Percentiles rank a stretch among this genome's conserved stretches.
Conservation (phyloP, 1,140 invertebrate genomes). For the Hesperophylax magnus region DNA sequence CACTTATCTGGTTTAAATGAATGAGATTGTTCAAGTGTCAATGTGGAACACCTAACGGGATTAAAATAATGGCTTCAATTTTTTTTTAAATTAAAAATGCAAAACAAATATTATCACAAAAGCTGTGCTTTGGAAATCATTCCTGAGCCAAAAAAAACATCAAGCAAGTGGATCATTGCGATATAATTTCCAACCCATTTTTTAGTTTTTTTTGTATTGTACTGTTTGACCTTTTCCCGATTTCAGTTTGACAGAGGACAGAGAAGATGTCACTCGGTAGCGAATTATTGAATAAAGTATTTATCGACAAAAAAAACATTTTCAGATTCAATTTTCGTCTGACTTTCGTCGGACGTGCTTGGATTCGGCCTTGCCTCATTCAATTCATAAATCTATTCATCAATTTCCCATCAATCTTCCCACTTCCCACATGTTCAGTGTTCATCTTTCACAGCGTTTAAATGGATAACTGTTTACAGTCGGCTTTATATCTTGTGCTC, state of each 20-base stretch:
- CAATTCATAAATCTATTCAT: constrained; percentile 13
- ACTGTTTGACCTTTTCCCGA: background rate
- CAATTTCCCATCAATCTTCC: constrained; percentile 7
- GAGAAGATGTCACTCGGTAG: background rate
- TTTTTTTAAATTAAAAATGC: too few relatives aligned
- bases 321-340: background rate
- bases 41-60: too few relatives aligned
- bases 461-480: constrained; percentile 7
- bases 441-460: background rate
- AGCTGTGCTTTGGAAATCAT: too few relatives aligned
- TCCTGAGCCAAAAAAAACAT: too few relatives aligned
- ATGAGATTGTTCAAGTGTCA: too few relatives aligned
- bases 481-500: background rate
- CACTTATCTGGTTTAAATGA: too few relatives aligned
- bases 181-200: background rate
- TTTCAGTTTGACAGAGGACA: background rate
- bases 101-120: too few relatives aligned
- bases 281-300: background rate
- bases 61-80: too few relatives aligned
- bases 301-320: background rate
- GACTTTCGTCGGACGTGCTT: background rate
- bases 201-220: background rate
- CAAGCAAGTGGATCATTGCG: background rate
- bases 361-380: background rate
- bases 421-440: background rate